These are phyloP conservation scores for Nautilus pompilius DNA, from an alignment of 1,140 invertebrate species.

Conservation along the genomic window DNA sequence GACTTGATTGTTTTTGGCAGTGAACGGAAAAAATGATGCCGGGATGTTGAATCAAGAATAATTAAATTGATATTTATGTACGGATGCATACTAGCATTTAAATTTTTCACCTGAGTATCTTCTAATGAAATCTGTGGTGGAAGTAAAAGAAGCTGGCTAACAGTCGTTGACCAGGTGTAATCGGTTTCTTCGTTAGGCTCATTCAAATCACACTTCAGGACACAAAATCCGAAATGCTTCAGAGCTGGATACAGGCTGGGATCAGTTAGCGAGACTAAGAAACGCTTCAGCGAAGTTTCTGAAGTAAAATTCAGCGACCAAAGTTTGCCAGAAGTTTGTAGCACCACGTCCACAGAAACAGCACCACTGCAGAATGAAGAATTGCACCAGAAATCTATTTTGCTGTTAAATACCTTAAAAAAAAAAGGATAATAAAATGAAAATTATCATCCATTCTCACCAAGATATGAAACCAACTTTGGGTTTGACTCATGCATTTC, in stretches of 20 bases:
- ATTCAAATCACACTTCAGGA: conserved; percentile 7
- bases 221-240: conserved; percentile 20
- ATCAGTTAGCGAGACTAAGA: not conserved
- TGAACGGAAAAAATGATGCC: conserved; percentile 48
- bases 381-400: not conserved
- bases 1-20: conserved; percentile 34
- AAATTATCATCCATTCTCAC: too few species aligned
- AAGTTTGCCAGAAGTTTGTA: not conserved
- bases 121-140: conserved; percentile 16
- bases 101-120: not conserved
- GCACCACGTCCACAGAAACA: not conserved
- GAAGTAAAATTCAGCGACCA: conserved; percentile 8
- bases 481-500: not conserved
- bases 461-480: too few species aligned
- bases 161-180: not conserved
- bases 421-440: too few species aligned
- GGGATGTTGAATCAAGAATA: conserved; percentile 48
- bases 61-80: conserved; percentile 46
- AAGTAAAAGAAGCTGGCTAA: conserved; percentile 25
- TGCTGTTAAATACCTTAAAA: too few species aligned
- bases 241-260: too few species aligned
- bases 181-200: not conserved
- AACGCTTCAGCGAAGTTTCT: not conserved
- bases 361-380: not conserved
- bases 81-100: not conserved